Evolutionary conservation across 2,888 invertebrate genomes (phyloP).

Genomic region (Eupithecia abbreviata): DNA sequence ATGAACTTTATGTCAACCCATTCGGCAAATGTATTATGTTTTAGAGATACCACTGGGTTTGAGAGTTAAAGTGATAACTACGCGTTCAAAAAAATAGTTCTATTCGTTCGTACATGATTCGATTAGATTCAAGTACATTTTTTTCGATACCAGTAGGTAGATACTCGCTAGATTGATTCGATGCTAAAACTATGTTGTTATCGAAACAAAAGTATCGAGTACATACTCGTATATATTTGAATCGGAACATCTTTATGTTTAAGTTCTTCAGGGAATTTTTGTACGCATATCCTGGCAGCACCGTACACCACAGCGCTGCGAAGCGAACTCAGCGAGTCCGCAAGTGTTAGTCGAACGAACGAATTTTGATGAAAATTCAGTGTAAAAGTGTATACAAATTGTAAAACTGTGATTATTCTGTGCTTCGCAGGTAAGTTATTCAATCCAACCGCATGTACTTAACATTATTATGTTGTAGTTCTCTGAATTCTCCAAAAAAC

Average conservation of each 20-base stretch:
- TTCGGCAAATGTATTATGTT: no score
- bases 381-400: constrained; percentile 51
- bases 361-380: constrained; percentile 58
- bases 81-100: no score
- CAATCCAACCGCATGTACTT: neutral
- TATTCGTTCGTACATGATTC: no score
- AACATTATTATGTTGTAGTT: neutral
- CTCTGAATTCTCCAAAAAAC: constrained; percentile 33
- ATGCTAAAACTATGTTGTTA: no score
- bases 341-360: constrained; percentile 72
- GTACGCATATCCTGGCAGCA: constrained; percentile 47
- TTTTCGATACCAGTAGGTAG: no score
- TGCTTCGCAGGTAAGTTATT: constrained; percentile 56
- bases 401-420: constrained; percentile 46
- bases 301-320: constrained; percentile 12
- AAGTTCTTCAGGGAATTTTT: neutral
- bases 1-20: no score
- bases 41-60: no score
- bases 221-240: no score
- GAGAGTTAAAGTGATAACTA: no score
- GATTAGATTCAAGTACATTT: no score
- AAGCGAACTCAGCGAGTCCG: constrained; percentile 38
- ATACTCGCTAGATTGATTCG: no score
- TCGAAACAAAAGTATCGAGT: no score
- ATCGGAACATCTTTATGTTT: neutral